Evolutionary conservation across 1,140 invertebrate species (phyloP).

Genomic region (Brachionus manjavacas): DNA sequence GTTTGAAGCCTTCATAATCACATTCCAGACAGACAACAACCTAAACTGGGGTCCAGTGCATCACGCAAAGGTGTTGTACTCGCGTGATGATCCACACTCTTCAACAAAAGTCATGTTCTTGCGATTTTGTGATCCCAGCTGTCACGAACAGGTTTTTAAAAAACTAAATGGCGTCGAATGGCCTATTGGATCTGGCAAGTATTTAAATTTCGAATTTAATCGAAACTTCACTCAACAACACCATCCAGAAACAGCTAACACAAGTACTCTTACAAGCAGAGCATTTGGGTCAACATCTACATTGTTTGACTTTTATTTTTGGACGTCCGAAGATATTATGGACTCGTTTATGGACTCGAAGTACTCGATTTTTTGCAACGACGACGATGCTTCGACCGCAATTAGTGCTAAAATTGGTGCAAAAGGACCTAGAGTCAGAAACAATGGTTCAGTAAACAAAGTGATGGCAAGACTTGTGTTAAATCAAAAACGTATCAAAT

Average conservation of each 20-base stretch:
- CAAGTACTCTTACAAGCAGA: neutral
- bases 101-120: neutral
- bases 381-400: neutral
- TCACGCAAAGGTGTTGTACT: neutral
- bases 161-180: neutral
- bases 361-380: neutral
- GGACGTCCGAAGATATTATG: neutral
- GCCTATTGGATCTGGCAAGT: neutral
- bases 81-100: neutral
- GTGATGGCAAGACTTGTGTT: neutral
- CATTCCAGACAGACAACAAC: neutral
- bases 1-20: neutral
- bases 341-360: neutral
- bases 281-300: neutral
- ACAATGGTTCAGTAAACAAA: neutral
- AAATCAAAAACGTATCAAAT: neutral
- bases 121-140: neutral
- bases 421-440: neutral
- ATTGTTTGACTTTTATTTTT: neutral
- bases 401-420: neutral
- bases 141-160: neutral
- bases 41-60: neutral
- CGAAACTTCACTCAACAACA: neutral
- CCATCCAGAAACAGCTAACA: neutral
- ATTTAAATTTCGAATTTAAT: neutral